Base-by-base conservation (phyloP, 2,113 vertebrate species). In the Corythoichthys intestinalis region DNA sequence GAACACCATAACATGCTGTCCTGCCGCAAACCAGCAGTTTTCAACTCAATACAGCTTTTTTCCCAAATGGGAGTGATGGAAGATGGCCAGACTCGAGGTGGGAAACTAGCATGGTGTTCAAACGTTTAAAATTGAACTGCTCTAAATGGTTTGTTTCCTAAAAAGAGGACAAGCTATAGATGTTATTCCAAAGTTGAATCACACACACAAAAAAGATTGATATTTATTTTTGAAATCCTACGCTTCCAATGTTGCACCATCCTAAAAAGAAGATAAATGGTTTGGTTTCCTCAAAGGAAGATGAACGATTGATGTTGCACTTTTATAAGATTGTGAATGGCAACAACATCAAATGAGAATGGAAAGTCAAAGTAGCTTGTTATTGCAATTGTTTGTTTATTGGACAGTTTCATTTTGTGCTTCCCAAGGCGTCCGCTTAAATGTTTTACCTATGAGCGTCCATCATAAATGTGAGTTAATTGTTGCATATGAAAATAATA, bases 1-100 rank as follows among this genome's bases (percentile, higher is more conserved):
- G 82, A 78, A 82, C 76, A 77, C 73, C 82, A 86, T 86, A 85
- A 86, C 82, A 86, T 84, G 77, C 61, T 38, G 67, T 78, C 74
- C 76, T 66, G 17, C 12, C 70, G 52, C 35, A 20, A 68, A 57
- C 44, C 49, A 47, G 56, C 66, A 56, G 44, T 13, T 50, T 59
- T 59, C 59, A 20, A 56, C 53, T 10, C 7, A 34, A 8, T 44
- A 15, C 39, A 2, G 39, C 59, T 60, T 6, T 47, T 58, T 58
- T 37, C 12, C 12, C 1, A 44, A 44, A 2, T 12, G 0, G 34
- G 4, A 37, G 13, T 49, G 1, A 49, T 37, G 35, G 20, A 44
- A 44, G 9, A 44, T 44, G 41, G 6, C 41, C 4, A 15, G 14
- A 4, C 14, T 17, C 5, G 14, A 4, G 15, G 49, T 3, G 47